phyloP scores from a whole-genome alignment of 2,113 vertebrate genomes.

The Acanthisitta chloris region DNA sequence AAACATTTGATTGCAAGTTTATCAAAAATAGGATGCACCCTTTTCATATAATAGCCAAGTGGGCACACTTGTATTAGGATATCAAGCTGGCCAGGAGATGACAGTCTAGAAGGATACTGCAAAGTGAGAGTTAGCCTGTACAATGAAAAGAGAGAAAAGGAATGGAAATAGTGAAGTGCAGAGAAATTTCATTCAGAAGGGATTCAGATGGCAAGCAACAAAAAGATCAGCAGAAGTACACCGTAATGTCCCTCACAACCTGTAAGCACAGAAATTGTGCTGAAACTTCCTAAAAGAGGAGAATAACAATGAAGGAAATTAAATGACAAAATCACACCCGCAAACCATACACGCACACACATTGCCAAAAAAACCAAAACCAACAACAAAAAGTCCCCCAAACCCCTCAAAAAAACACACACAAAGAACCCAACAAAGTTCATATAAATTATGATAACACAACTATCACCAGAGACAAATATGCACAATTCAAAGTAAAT shows the following conservation, averaged over 20 bases:
- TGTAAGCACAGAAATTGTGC: slow-evolving; percentile 14
- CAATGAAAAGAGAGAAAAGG: neutral
- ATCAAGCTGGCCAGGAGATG: neutral
- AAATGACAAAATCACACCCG: no score
- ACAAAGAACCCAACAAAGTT: no score
- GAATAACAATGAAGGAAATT: no score
- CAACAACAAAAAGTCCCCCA: no score
- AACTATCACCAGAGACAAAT: no score
- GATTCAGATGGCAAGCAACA: neutral
- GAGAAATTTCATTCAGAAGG: neutral
- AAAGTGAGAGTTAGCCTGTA: neutral
- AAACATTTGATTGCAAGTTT: neutral
- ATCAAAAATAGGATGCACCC: neutral
- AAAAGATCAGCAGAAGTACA: neutral
- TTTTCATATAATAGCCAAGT: neutral
- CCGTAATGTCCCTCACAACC: neutral
- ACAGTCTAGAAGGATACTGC: neutral
- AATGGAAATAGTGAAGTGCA: neutral
- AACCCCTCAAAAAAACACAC: no score
- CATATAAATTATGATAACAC: no score
- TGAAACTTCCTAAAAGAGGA: slow-evolving; percentile 2
- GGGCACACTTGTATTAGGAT: neutral
- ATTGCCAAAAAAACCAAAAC: no score
- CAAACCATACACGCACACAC: no score
- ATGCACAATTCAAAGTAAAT: no score